Conservation (phyloP, 2,888 invertebrate genomes). For the Drosophila algonquin region DNA sequence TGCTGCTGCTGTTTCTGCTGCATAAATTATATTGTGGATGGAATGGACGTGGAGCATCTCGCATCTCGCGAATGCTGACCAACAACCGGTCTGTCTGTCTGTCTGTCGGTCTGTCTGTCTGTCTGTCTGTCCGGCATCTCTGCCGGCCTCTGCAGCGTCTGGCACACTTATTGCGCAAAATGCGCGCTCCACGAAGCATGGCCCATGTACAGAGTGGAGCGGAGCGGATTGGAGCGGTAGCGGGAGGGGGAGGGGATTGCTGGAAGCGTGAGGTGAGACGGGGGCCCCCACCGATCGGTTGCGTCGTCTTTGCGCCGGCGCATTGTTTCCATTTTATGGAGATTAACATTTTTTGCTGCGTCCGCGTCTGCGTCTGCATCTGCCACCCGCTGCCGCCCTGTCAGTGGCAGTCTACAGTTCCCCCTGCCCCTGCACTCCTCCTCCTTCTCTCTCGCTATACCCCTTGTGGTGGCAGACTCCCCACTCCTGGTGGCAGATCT, state of each 20-base stretch:
- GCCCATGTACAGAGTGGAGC: conserved; percentile 47
- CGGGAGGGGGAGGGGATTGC: neutral
- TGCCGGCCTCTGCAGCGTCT: conserved; percentile 33
- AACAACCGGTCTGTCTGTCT: conserved; percentile 65
- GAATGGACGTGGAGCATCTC: conserved; percentile 7
- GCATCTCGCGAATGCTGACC: conserved; percentile 46
- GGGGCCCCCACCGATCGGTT: conserved; percentile 46
- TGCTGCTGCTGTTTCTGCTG: conserved; percentile 36
- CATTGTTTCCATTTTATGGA: conserved; percentile 79
- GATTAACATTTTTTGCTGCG: conserved; percentile 70
- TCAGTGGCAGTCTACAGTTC: conserved; percentile 13
- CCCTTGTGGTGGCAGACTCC: neutral
- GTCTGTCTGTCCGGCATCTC: conserved; percentile 39
- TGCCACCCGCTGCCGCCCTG: conserved; percentile 30
- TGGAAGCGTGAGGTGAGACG: conserved; percentile 26
- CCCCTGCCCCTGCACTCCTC: neutral
- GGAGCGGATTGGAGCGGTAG: neutral
- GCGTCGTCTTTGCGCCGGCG: conserved; percentile 61
- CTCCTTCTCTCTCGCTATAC: conserved; percentile 11
- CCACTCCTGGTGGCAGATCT: conserved; percentile 56
- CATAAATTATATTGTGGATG: conserved; percentile 74
- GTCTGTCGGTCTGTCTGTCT: no score
- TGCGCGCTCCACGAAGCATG: conserved; percentile 76
- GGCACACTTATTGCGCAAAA: conserved; percentile 80
- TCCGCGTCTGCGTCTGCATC: conserved; percentile 51